Conservation (phyloP, 2,797 vertebrate species). For the Rhinogobio ventralis region DNA sequence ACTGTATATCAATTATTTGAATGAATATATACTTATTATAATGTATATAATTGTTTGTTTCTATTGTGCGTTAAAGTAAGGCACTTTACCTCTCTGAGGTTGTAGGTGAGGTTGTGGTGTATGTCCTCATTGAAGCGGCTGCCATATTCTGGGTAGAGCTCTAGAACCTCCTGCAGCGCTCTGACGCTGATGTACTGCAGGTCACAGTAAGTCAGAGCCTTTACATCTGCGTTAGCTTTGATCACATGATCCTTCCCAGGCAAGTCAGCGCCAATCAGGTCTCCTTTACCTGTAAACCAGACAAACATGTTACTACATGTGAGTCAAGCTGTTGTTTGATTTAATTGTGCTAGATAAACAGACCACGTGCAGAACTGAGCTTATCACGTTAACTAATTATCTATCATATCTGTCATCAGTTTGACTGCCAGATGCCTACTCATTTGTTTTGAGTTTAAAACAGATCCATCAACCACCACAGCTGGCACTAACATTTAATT, state of each 20-base stretch:
- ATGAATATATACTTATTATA: neutral
- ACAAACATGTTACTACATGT: neutral
- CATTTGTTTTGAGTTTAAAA: neutral
- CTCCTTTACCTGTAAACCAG: slow-evolving; percentile 87
- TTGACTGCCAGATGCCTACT: neutral
- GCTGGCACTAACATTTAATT: neutral
- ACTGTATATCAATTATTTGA: neutral
- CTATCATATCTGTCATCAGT: neutral
- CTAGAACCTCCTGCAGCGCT: slow-evolving; percentile 89
- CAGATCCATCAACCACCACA: neutral
- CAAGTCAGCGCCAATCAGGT: slow-evolving; percentile 92
- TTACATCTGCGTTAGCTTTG: slow-evolving; percentile 94
- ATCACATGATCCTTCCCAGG: slow-evolving; percentile 86
- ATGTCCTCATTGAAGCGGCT: slow-evolving; percentile 88
- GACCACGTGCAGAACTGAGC: neutral
- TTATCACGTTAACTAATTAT: neutral
- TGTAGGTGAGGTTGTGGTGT: slow-evolving; percentile 94
- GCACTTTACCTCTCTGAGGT: slow-evolving; percentile 87
- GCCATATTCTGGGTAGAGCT: slow-evolving; percentile 91
- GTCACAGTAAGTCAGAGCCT: slow-evolving; percentile 95
- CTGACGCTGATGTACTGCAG: slow-evolving; percentile 89
- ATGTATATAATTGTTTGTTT: neutral
- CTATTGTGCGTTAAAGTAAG: neutral
- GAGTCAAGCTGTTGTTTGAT: slow-evolving; percentile 7
- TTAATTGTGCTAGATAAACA: neutral